Evolutionary conservation across 2,113 vertebrate genomes (phyloP).

Genomic region (Paedocypris sp.): DNA sequence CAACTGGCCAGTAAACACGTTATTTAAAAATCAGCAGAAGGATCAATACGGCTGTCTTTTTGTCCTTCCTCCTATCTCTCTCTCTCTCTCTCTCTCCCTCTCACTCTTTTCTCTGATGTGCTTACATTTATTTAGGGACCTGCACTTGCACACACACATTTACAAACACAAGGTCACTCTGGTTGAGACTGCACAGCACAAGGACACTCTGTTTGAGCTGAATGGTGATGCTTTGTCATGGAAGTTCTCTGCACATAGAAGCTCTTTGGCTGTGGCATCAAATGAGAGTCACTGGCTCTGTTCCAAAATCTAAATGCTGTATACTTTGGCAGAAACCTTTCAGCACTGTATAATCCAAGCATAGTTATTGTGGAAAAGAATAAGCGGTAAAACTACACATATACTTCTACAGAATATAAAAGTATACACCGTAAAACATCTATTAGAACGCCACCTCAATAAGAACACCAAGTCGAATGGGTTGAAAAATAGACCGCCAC

Average conservation of each 20-base stretch:
- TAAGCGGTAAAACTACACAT: too few species aligned
- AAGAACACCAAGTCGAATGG: too few species aligned
- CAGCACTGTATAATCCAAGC: too few species aligned
- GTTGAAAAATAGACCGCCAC: too few species aligned
- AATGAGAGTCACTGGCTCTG: background rate
- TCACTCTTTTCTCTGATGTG: background rate
- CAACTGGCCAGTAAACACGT: slow-evolving; percentile 26
- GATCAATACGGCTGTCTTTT: slow-evolving; percentile 27
- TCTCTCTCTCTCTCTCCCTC: background rate
- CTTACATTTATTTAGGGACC: slow-evolving; percentile 1
- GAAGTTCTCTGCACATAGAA: background rate
- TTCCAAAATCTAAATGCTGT: background rate
- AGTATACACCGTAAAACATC: too few species aligned
- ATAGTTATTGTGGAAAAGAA: too few species aligned
- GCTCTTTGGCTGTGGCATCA: background rate
- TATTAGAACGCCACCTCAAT: too few species aligned
- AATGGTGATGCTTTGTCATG: background rate
- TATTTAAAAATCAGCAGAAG: slow-evolving; percentile 34
- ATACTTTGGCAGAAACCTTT: background rate
- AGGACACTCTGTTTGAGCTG: slow-evolving; percentile 1
- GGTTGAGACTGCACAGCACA: background rate
- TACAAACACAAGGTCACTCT: slow-evolving; percentile 4
- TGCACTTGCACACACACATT: background rate
- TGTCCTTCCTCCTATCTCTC: background rate
- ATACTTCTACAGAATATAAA: too few species aligned